Percentiles rank a stretch among this genome's conserved stretches.
Conservation (phyloP, 2,888 invertebrate genomes). For the Philhelius pedissequus region DNA sequence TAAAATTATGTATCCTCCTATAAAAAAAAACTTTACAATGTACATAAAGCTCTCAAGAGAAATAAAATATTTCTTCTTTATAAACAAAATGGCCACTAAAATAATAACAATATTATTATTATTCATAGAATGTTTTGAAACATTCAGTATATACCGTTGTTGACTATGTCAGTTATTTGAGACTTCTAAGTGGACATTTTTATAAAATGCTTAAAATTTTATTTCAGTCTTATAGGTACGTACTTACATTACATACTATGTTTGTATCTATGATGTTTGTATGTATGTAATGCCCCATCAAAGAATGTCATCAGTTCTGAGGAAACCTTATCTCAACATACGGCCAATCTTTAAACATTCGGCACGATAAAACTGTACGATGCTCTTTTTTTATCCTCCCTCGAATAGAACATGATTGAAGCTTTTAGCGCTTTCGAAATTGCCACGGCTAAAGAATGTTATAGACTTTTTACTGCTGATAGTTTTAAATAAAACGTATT, state of each 20-base stretch:
- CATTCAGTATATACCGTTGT: not conserved
- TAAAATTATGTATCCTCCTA: too few relatives aligned
- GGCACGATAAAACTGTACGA: not conserved
- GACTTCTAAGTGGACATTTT: not conserved
- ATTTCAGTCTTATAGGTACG: too few relatives aligned
- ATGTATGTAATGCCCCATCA: not conserved
- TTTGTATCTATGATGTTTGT: not conserved
- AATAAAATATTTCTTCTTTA: not conserved
- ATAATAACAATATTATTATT: not conserved
- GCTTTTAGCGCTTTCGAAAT: not conserved
- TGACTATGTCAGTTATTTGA: not conserved
- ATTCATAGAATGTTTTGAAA: not conserved
- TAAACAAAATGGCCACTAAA: not conserved
- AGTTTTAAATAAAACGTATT: conserved; percentile 4
- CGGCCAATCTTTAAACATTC: not conserved
- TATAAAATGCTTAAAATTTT: not conserved
- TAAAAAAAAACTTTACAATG: too few relatives aligned
- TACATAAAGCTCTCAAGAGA: not conserved
- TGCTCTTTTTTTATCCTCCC: not conserved
- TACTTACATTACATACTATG: too few relatives aligned
- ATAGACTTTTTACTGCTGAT: not conserved
- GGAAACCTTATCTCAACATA: not conserved
- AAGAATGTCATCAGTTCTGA: not conserved
- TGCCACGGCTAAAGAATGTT: not conserved
- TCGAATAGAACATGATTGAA: not conserved